phyloP scores from a whole-genome alignment of 1,140 invertebrate species.

The Sycophila sp. region DNA sequence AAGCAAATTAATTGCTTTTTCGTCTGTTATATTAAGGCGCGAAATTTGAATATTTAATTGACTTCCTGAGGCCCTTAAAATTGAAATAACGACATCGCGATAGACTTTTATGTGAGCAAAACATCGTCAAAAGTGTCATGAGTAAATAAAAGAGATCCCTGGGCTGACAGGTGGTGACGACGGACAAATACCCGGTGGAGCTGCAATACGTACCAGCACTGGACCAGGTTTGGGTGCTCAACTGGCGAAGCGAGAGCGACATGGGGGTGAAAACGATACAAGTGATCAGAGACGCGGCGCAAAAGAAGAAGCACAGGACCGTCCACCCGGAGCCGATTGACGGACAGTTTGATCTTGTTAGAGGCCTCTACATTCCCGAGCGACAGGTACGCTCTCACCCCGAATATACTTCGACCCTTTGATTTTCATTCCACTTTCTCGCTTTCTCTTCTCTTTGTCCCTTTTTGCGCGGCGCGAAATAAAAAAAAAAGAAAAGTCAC shows the following conservation, averaged over 20 bases:
- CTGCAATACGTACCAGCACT: slow-evolving; percentile 78
- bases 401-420: too few species aligned
- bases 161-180: slow-evolving; percentile 73
- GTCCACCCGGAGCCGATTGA: slow-evolving; percentile 84
- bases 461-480: too few species aligned
- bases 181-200: slow-evolving; percentile 80
- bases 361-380: slow-evolving; percentile 77
- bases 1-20: too few species aligned
- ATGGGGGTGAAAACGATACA: slow-evolving; percentile 78
- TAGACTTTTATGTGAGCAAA: too few species aligned
- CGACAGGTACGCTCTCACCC: slow-evolving; percentile 57
- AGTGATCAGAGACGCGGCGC: slow-evolving; percentile 80
- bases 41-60: not conserved
- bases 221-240: slow-evolving; percentile 84
- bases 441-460: too few species aligned
- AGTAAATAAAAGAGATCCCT: not conserved
- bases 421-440: slow-evolving; percentile 20
- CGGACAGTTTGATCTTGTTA: slow-evolving; percentile 81
- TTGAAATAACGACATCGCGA: too few species aligned
- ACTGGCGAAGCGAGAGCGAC: slow-evolving; percentile 73
- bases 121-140: too few species aligned
- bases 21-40: too few species aligned
- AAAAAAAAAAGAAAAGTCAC: too few species aligned
- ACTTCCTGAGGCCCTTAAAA: not conserved
- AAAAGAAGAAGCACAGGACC: slow-evolving; percentile 81